Base-by-base conservation (phyloP, 53 echinoderm and acorn worm species). In the Apostichopus leukothele region DNA sequence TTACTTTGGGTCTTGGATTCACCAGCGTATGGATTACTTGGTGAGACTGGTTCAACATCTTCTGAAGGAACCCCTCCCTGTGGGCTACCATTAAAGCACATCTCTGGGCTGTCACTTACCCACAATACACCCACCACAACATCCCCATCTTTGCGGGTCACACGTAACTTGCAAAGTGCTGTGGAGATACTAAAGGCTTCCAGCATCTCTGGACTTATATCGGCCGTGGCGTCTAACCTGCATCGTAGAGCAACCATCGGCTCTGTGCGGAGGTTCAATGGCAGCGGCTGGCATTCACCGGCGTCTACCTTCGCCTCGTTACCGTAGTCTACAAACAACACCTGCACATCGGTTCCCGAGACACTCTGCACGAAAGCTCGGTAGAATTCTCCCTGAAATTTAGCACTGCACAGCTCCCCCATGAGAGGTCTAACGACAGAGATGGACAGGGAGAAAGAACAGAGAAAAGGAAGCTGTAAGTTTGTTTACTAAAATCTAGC, bases 81-180 rank as follows among this genome's bases (percentile, higher is more conserved):
- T 81, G 39, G 13, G 14, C 1, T 60, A 26, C 85, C 51, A 66
- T 85, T 85, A 1, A 85, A 67, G 23, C 51, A 16, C 18, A 67
- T 50, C 51, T 63, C 67, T 13, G 63, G 63, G 5, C 4, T 11
- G 25, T 85, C 85, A 1, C 7, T 14, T 9, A 11, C 22, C 85
- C 85, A 85, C 11, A 85, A 10, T 3, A 68, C 16, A 11, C 85
- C 85, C 4, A 85, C 85, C 4, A 85, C 16, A 5, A 85, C 67
- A n/a, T 85, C 50, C 13, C 85, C 85, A 11, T 85, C 85, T 39
- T 85, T 85, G 12, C 85, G 63, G 10, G 85, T 85, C 66, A 85
- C 85, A 6, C 66, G 25, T 3, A 85, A 39, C 4, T 50, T 63
- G 50, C 85, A 85, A 1, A 7, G 25, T 18, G 22, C 18, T 8